Percentiles rank a stretch among this genome's conserved stretches.
phyloP scores from a whole-genome alignment of 2,113 vertebrate genomes.

The Leiothrix lutea region DNA sequence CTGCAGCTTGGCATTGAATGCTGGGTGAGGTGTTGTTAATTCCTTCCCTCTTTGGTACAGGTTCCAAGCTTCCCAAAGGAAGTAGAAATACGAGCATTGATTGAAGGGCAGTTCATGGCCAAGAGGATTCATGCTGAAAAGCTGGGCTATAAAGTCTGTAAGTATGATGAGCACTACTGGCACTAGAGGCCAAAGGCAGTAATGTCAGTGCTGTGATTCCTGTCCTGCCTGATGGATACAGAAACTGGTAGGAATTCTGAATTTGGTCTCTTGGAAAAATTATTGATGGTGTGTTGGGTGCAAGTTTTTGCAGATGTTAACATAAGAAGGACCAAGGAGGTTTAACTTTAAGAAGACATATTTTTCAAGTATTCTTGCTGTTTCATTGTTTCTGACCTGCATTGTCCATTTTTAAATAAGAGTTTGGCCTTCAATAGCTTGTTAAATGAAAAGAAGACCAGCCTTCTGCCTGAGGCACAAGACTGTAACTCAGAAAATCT shows the following conservation, averaged over 20 bases:
- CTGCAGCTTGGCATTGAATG: neutral
- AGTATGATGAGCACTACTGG: slow-evolving; percentile 56
- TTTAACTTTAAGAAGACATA: neutral
- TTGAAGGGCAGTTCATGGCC: slow-evolving; percentile 96
- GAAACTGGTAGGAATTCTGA: neutral
- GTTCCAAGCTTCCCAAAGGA: slow-evolving; percentile 73
- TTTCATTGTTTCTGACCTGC: neutral
- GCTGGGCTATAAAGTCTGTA: slow-evolving; percentile 90
- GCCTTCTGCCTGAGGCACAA: neutral
- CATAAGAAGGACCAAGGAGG: neutral
- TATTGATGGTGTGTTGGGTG: neutral
- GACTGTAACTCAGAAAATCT: neutral
- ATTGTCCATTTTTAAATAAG: neutral
- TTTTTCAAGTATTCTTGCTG: neutral
- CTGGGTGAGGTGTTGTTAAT: neutral
- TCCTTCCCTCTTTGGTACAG: slow-evolving; percentile 63
- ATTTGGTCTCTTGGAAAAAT: neutral
- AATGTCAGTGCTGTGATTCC: neutral
- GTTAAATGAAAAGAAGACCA: neutral
- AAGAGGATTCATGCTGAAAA: slow-evolving; percentile 90
- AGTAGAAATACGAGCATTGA: slow-evolving; percentile 86
- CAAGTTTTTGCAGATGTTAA: neutral
- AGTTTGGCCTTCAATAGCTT: neutral
- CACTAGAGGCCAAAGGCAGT: neutral
- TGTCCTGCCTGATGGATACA: neutral